Evolutionary conservation across 2,888 invertebrate genomes (phyloP).

Genomic region (Metellina segmentata): DNA sequence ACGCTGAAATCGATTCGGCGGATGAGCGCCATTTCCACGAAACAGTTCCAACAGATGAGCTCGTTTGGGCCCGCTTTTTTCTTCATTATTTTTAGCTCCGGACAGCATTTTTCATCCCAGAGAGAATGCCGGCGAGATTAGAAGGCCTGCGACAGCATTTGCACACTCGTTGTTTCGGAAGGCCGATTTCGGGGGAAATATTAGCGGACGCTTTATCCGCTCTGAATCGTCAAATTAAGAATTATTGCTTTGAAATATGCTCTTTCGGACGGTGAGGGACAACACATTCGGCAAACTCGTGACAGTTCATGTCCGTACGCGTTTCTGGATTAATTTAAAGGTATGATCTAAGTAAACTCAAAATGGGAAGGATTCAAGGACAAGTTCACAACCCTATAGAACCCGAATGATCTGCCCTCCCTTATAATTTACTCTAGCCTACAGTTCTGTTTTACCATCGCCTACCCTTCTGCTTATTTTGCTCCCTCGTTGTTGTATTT

Average conservation of each 20-base stretch:
- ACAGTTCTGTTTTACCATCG: too few relatives aligned
- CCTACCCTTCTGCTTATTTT: too few relatives aligned
- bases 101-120: not conserved
- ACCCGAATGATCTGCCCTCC: too few relatives aligned
- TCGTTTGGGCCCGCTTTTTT: conserved; percentile 7
- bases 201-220: not conserved
- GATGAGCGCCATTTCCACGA: conserved; percentile 14
- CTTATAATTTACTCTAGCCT: too few relatives aligned
- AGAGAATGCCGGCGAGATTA: conserved; percentile 8
- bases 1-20: conserved; percentile 27
- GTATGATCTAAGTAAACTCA: too few relatives aligned
- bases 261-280: too few relatives aligned
- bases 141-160: not conserved
- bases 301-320: too few relatives aligned
- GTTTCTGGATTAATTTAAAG: too few relatives aligned
- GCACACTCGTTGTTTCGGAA: not conserved
- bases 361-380: too few relatives aligned
- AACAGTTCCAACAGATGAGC: conserved; percentile 31
- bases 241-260: not conserved
- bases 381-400: too few relatives aligned
- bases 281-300: too few relatives aligned
- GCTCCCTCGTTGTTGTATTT: too few relatives aligned
- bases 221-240: not conserved
- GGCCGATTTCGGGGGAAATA: not conserved
- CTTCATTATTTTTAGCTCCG: conserved; percentile 34